Conservation (phyloP, 1,140 invertebrate species). For the Pseudomyrmex concolor region DNA sequence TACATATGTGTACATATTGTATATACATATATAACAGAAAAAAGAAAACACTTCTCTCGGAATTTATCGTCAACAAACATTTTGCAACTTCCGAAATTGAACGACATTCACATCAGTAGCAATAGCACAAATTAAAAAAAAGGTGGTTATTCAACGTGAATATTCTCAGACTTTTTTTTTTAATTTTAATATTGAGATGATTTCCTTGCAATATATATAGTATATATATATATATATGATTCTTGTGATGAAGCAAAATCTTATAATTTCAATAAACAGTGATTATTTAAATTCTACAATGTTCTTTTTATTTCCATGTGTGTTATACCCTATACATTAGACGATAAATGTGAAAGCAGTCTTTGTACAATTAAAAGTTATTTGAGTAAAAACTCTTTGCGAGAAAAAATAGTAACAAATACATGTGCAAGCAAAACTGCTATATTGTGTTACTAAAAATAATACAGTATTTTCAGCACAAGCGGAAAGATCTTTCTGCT, state of each 20-base stretch:
- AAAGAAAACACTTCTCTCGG: not conserved
- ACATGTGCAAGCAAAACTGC: no score
- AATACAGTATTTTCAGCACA: no score
- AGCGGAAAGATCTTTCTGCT: no score
- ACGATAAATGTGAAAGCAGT: not conserved
- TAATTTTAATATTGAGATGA: no score
- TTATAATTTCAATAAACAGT: conserved; percentile 72
- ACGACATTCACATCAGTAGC: not conserved
- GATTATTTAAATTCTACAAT: conserved; percentile 62
- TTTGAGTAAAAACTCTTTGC: no score
- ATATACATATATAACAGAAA: not conserved
- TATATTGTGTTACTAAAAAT: no score
- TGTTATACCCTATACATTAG: not conserved
- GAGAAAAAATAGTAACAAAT: no score
- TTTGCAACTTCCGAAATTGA: conserved; percentile 3
- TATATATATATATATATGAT: conserved; percentile 45
- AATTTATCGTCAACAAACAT: conserved; percentile 1
- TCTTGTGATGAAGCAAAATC: conserved; percentile 64
- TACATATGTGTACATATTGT: not conserved
- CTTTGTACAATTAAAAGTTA: no score
- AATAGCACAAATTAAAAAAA: conserved; percentile 38
- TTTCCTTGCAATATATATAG: conserved; percentile 43
- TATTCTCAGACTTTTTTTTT: conserved; percentile 14
- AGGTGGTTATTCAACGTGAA: conserved; percentile 34
- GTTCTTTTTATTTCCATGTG: conserved; percentile 11